phyloP scores from a whole-genome alignment of 2,888 invertebrate genomes.

The Hymenopus coronatus region DNA sequence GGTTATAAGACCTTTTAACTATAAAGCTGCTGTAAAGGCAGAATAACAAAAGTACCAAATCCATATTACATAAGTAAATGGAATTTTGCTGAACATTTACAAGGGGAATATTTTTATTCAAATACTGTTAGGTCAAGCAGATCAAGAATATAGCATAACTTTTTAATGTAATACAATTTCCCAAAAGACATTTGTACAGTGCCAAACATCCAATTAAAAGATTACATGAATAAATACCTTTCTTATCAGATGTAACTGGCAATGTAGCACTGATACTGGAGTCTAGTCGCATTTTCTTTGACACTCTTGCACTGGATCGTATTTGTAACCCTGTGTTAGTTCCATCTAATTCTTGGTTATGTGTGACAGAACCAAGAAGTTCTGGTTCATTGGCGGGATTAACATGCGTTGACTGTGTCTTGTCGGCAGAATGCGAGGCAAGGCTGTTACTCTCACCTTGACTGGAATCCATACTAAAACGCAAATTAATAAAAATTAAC shows the following conservation, averaged over 20 bases:
- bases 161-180: too few species aligned
- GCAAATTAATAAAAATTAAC: neutral
- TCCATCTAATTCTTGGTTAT: slow-evolving; percentile 30
- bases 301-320: slow-evolving; percentile 72
- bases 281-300: slow-evolving; percentile 72
- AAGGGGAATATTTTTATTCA: too few species aligned
- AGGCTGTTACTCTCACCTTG: neutral
- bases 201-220: neutral
- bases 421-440: neutral
- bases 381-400: slow-evolving; percentile 33
- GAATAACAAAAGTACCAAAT: too few species aligned
- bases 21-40: too few species aligned
- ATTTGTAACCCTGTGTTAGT: slow-evolving; percentile 42
- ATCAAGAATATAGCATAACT: too few species aligned
- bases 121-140: too few species aligned
- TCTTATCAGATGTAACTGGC: slow-evolving; percentile 39
- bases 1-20: too few species aligned
- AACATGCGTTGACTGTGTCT: slow-evolving; percentile 6
- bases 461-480: slow-evolving; percentile 22
- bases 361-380: slow-evolving; percentile 38
- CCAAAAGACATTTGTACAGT: too few species aligned
- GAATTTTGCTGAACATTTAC: too few species aligned
- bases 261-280: slow-evolving; percentile 42
- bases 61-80: too few species aligned
- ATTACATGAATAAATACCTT: slow-evolving; percentile 35